phyloP scores from a whole-genome alignment of 1,140 invertebrate genomes.

The Sminthurinus signatus region DNA sequence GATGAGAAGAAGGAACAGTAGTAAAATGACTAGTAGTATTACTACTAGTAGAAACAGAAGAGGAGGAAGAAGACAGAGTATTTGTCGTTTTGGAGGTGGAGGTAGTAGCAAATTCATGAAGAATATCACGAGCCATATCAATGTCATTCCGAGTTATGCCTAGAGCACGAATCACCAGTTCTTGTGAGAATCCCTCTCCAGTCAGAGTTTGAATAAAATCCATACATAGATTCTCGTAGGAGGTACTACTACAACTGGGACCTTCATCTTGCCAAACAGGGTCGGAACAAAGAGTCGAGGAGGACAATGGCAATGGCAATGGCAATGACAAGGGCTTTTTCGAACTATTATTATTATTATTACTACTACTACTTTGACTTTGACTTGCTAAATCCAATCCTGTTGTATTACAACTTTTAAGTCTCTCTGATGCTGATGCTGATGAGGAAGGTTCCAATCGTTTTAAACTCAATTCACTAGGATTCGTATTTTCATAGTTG shows the following conservation, averaged over 20 bases:
- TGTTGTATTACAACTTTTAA: neutral
- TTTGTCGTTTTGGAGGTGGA: slow-evolving; percentile 42
- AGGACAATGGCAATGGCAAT: neutral
- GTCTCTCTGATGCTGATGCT: slow-evolving; percentile 3
- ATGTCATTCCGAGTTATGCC: slow-evolving; percentile 87
- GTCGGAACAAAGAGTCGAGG: too few species aligned
- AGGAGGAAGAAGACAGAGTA: neutral
- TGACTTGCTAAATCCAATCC: too few species aligned
- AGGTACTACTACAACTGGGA: too few species aligned
- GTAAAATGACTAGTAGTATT: too few species aligned
- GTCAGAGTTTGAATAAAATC: slow-evolving; percentile 81
- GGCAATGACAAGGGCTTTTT: neutral
- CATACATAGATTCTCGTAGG: slow-evolving; percentile 84
- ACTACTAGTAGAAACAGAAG: too few species aligned
- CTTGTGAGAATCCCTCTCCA: slow-evolving; percentile 78
- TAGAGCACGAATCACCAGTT: slow-evolving; percentile 80
- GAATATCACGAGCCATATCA: slow-evolving; percentile 89
- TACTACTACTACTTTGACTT: neutral
- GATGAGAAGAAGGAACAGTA: too few species aligned
- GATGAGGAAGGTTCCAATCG: too few species aligned
- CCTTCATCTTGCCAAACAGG: slow-evolving; percentile 41
- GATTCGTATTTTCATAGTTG: slow-evolving; percentile 36
- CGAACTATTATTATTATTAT: neutral
- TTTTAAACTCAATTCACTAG: slow-evolving; percentile 4
- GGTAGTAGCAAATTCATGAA: slow-evolving; percentile 66